These are phyloP conservation scores for Sterna hirundo DNA, from an alignment of 2,113 vertebrate genomes.

Conservation along the genomic window DNA sequence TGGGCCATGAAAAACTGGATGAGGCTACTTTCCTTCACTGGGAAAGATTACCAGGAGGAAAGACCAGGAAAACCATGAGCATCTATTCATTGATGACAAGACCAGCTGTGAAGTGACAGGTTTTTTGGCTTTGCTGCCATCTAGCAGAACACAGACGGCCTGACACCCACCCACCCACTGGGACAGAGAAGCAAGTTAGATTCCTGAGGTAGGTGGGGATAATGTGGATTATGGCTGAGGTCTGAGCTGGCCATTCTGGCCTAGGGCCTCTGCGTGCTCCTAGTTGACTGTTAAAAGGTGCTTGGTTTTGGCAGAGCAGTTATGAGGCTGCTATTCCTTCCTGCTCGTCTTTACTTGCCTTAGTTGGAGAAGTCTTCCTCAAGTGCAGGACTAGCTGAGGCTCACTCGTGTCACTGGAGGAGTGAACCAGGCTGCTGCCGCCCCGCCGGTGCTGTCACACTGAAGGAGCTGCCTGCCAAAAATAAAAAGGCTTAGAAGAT, in stretches of 20 bases:
- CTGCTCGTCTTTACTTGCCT: not conserved
- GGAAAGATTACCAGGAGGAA: not conserved
- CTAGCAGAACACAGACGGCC: constrained; percentile 11
- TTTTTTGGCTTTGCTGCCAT: constrained; percentile 55
- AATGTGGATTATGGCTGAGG: not conserved
- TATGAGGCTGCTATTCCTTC: not conserved
- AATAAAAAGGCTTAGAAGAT: not conserved
- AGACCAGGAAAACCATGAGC: not conserved
- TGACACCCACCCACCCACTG: not conserved
- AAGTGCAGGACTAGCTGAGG: not conserved
- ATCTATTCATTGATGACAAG: not conserved
- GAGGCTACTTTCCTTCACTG: not conserved
- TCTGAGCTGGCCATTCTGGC: not conserved
- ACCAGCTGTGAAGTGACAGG: not conserved
- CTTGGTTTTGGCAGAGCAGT: not conserved
- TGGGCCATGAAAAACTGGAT: not conserved
- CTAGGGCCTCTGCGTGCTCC: not conserved
- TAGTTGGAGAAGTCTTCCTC: not conserved
- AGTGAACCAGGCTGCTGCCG: not conserved
- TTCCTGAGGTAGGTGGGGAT: not conserved
- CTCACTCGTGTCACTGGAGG: not conserved
- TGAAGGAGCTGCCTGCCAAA: not conserved
- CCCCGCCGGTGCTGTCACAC: rapidly evolving
- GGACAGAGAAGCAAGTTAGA: not conserved
- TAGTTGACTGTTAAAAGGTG: not conserved